phyloP scores from a whole-genome alignment of 2,888 invertebrate genomes.

The Cyclophora punctaria region DNA sequence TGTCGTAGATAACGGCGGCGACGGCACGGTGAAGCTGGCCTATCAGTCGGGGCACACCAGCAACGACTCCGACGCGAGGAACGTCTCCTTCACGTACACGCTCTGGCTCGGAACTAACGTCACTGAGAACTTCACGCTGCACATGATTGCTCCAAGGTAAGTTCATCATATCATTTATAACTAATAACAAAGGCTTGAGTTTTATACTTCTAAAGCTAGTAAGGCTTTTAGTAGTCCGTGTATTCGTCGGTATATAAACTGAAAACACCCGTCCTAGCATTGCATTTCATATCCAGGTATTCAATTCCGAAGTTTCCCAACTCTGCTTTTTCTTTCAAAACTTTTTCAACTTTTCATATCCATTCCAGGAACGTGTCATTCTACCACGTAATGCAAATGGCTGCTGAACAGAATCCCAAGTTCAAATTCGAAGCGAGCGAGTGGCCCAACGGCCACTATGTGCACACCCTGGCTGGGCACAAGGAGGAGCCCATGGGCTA shows the following conservation, averaged over 20 bases:
- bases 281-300: too few relatives aligned
- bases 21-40: constrained; percentile 58
- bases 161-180: too few relatives aligned
- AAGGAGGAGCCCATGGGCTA: constrained; percentile 89
- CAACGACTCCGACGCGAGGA: constrained; percentile 77
- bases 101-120: constrained; percentile 92
- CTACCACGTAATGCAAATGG: constrained; percentile 87
- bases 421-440: constrained; percentile 86
- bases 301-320: too few relatives aligned
- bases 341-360: not conserved
- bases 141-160: constrained; percentile 82
- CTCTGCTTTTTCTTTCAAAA: too few relatives aligned
- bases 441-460: constrained; percentile 95
- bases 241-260: too few relatives aligned
- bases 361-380: constrained; percentile 76
- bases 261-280: too few relatives aligned
- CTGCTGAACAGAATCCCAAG: constrained; percentile 84
- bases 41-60: constrained; percentile 66
- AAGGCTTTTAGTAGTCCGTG: too few relatives aligned
- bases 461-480: constrained; percentile 87
- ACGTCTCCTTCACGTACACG: constrained; percentile 88
- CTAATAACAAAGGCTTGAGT: too few relatives aligned
- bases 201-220: too few relatives aligned
- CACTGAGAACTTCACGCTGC: constrained; percentile 86
- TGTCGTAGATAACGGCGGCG: constrained; percentile 58